A percentile compares a stretch with the other conserved stretches of the same genome.
phyloP scores from a whole-genome alignment of 2,888 invertebrate species.

The Hetaerina titia region DNA sequence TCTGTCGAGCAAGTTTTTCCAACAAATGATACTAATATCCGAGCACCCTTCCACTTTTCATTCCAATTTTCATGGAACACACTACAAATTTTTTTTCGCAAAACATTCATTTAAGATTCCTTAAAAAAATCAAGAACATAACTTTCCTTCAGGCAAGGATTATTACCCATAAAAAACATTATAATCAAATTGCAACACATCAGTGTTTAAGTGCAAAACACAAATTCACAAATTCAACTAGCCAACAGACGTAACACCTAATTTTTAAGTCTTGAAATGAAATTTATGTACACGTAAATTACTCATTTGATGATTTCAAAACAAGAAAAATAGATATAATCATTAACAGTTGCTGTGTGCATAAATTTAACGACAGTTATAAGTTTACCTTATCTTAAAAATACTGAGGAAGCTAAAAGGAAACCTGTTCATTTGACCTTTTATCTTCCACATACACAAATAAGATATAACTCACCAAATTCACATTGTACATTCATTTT shows the following conservation, averaged over 20 bases:
- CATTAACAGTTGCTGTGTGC: constrained; percentile 26
- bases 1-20: constrained; percentile 26
- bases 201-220: constrained; percentile 18
- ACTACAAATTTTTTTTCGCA: background rate
- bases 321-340: constrained; percentile 22
- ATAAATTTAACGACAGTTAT: constrained; percentile 50
- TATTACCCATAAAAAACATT: background rate
- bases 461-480: constrained; percentile 9
- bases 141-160: constrained; percentile 37
- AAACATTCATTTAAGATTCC: background rate
- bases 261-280: constrained; percentile 4
- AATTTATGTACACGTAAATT: background rate
- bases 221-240: background rate
- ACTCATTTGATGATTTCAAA: background rate
- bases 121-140: background rate
- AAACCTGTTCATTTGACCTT: background rate
- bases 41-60: constrained; percentile 38
- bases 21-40: constrained; percentile 24
- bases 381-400: constrained; percentile 38
- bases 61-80: constrained; percentile 8
- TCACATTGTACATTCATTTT: background rate
- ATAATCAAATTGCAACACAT: background rate
- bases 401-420: constrained; percentile 36
- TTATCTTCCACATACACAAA: constrained; percentile 32
- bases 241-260: constrained; percentile 34